These are phyloP conservation scores for Belonocnema kinseyi DNA, from an alignment of 1,140 invertebrate species.

Conservation along the genomic window DNA sequence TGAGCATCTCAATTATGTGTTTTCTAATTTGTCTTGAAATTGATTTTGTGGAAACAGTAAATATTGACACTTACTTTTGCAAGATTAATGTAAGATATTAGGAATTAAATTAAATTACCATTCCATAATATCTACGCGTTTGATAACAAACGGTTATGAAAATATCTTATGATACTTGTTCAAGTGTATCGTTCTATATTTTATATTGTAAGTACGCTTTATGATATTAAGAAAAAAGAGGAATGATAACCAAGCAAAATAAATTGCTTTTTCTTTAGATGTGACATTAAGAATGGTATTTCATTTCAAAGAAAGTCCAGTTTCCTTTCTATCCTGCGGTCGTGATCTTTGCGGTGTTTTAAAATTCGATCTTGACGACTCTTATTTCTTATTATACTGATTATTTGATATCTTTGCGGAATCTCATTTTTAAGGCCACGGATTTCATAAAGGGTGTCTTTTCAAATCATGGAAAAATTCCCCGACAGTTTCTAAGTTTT, in stretches of 20 bases:
- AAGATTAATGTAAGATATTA: background rate
- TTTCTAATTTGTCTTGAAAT: background rate
- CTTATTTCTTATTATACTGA: background rate
- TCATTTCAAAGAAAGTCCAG: constrained; percentile 13
- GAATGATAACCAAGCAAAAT: background rate
- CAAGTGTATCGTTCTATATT: background rate
- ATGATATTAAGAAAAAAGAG: background rate
- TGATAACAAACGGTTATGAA: background rate
- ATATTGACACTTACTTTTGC: constrained; percentile 14
- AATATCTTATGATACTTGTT: background rate
- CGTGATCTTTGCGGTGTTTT: background rate
- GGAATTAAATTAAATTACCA: background rate
- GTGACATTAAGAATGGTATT: background rate
- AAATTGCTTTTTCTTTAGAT: constrained; percentile 9
- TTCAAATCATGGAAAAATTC: no score
- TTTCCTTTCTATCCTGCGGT: constrained; percentile 4
- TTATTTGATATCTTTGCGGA: background rate
- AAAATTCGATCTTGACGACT: background rate
- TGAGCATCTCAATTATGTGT: background rate
- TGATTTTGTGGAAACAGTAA: background rate
- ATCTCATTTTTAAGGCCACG: background rate
- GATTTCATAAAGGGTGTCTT: no score
- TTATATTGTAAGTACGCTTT: background rate
- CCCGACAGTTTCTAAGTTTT: no score
- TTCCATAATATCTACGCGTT: constrained; percentile 2